Conservation (phyloP, 30 jellyfish, hydroid and myxozoan genomes). For the Calvadosia cruxmelitensis region DNA sequence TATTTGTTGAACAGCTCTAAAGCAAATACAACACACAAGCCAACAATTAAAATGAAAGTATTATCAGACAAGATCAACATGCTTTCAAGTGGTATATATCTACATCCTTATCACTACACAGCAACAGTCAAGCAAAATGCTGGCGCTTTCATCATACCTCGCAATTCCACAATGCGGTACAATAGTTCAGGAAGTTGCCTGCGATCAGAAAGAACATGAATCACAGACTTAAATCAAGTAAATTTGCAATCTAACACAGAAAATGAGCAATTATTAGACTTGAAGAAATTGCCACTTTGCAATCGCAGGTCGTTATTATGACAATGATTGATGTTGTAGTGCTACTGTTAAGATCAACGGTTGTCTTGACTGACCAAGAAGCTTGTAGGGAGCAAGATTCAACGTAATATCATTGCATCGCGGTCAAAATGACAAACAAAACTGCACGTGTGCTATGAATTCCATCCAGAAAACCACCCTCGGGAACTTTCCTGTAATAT, state of each 20-base stretch:
- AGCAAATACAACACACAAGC: slow-evolving; percentile 1
- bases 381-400: no score
- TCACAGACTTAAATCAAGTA: background rate
- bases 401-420: no score
- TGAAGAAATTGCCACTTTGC: background rate
- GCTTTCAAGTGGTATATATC: background rate
- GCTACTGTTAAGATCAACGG: no score
- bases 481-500: no score
- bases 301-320: background rate
- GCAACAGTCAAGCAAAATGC: no score
- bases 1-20: slow-evolving; percentile 57
- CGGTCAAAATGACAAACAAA: no score
- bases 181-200: slow-evolving; percentile 65
- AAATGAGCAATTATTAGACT: background rate
- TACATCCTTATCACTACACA: no score
- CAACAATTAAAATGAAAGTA: background rate
- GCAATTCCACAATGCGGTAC: slow-evolving; percentile 43
- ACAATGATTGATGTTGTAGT: no score
- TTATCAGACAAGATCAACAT: background rate
- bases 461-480: no score
- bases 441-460: no score
- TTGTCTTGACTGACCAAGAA: no score
- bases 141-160: no score
- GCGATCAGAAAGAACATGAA: background rate
- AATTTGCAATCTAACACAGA: background rate